Evolutionary conservation across 2,113 vertebrate genomes (phyloP).

Genomic region (Tetrao urogallus): DNA sequence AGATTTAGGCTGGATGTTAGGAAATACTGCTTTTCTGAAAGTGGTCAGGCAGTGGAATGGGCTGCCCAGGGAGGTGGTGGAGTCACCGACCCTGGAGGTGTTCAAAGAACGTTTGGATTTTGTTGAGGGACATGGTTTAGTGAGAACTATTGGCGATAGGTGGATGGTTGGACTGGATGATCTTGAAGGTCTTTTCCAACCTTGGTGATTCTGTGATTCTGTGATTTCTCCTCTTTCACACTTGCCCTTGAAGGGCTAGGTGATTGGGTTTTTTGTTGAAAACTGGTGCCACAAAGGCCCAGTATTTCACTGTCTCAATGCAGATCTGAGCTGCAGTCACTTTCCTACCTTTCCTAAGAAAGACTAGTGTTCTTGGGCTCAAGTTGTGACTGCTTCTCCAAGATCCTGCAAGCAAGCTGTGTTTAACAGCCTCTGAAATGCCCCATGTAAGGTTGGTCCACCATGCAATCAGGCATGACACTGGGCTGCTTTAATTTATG

Average conservation of each 20-base stretch:
- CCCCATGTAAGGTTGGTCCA: background rate
- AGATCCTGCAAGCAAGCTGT: background rate
- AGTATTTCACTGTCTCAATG: background rate
- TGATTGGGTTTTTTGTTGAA: background rate
- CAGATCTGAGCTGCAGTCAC: background rate
- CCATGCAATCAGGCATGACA: accelerated
- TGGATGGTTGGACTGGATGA: too few species aligned
- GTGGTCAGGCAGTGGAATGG: too few species aligned
- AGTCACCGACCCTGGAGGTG: too few species aligned
- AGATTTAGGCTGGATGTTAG: too few species aligned
- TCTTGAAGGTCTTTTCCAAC: too few species aligned
- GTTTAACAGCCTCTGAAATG: background rate
- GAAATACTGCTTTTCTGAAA: too few species aligned
- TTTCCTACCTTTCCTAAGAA: background rate
- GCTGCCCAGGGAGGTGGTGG: too few species aligned
- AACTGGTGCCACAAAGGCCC: background rate
- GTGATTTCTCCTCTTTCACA: background rate
- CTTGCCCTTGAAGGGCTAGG: background rate
- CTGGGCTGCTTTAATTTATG: background rate
- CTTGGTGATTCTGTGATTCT: too few species aligned
- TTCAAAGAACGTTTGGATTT: too few species aligned
- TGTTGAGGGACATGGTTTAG: too few species aligned
- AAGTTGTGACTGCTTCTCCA: background rate
- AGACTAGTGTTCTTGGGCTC: background rate
- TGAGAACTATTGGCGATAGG: too few species aligned